A percentile compares a stretch with the other conserved stretches of the same genome.
Conservation (phyloP, 2,888 invertebrate genomes). For the Hesperia comma region DNA sequence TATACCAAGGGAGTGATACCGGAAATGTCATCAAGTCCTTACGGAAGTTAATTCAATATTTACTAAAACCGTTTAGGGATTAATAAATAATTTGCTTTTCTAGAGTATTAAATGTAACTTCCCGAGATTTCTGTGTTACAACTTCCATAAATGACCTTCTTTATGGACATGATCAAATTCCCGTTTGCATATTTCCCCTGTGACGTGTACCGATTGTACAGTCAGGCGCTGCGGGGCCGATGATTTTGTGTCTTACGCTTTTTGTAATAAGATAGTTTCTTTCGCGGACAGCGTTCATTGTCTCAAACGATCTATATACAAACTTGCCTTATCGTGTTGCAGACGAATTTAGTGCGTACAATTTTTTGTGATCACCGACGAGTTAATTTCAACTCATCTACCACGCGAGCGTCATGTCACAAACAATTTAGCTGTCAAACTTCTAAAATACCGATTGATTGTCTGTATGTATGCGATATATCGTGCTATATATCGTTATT, state of each 20-base stretch:
- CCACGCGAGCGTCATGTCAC: background rate
- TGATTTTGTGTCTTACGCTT: slow-evolving; percentile 4
- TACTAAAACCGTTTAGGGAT: too few relatives aligned
- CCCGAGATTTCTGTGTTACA: too few relatives aligned
- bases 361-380: slow-evolving; percentile 12
- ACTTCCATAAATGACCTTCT: too few relatives aligned
- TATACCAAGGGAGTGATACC: too few relatives aligned
- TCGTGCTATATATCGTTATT: slow-evolving; percentile 18
- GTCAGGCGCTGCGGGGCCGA: background rate
- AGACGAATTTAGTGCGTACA: slow-evolving; percentile 3
- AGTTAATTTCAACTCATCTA: background rate
- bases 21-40: too few relatives aligned
- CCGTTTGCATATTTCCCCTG: too few relatives aligned
- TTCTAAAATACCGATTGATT: slow-evolving; percentile 7
- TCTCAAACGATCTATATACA: slow-evolving; percentile 1
- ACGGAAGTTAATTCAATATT: too few relatives aligned
- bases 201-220: too few relatives aligned
- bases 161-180: too few relatives aligned
- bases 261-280: slow-evolving; percentile 9
- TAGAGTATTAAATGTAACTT: too few relatives aligned
- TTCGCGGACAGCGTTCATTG: background rate
- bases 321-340: slow-evolving; percentile 33
- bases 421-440: background rate
- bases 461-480: slow-evolving; percentile 24
- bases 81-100: too few relatives aligned